A percentile compares a stretch with the other conserved stretches of the same genome.
phyloP scores from a whole-genome alignment of 2,797 vertebrate species.

The Heterohyrax brucei region DNA sequence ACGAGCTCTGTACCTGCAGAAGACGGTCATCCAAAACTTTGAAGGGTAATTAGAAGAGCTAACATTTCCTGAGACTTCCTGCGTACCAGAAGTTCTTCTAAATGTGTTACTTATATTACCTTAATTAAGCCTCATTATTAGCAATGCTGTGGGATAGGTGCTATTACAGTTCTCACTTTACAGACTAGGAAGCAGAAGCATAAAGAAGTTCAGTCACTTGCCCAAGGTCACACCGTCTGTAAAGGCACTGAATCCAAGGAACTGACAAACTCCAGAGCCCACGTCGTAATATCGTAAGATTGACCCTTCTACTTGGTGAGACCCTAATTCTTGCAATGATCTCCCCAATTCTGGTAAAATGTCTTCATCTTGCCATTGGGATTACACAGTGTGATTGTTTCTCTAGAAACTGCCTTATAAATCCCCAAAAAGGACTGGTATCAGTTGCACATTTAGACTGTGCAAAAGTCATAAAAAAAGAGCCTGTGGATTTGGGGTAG shows the following conservation, averaged over 20 bases:
- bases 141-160: not conserved
- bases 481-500: not conserved
- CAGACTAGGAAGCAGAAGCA: slow-evolving; percentile 10
- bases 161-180: slow-evolving; percentile 42
- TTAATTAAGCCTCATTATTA: slow-evolving; percentile 39
- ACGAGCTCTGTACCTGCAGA: slow-evolving; percentile 25
- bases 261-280: not conserved
- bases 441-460: not conserved
- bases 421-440: not conserved
- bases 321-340: not conserved
- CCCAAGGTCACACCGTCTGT: not conserved
- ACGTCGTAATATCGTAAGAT: not conserved
- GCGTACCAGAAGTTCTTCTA: slow-evolving; percentile 11
- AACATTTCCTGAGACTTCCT: slow-evolving; percentile 65
- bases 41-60: slow-evolving; percentile 44
- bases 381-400: not conserved
- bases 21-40: slow-evolving; percentile 38
- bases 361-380: not conserved
- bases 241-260: not conserved
- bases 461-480: not conserved
- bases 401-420: not conserved
- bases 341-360: not conserved
- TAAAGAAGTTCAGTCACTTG: not conserved
- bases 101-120: slow-evolving; percentile 21
- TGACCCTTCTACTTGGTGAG: not conserved